Evolutionary conservation across 2,113 vertebrate genomes (phyloP).

Genomic region (Siniperca chuatsi): DNA sequence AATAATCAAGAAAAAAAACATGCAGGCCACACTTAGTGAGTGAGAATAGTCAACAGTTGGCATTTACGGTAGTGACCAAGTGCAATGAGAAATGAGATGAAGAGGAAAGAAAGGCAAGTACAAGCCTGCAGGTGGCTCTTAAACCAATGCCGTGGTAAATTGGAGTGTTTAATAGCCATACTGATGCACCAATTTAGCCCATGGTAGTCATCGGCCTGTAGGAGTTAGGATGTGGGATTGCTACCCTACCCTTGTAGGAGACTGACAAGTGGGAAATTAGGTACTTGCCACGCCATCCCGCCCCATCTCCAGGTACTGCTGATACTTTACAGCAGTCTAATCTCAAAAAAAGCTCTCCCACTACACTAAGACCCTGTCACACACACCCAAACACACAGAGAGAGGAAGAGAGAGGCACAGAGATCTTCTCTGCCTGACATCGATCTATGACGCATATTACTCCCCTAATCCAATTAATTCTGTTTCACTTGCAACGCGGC

Average conservation of each 20-base stretch:
- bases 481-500: slow-evolving; percentile 58
- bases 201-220: slow-evolving; percentile 24
- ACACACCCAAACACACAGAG: slow-evolving; percentile 12
- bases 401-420: slow-evolving; percentile 14
- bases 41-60: slow-evolving; percentile 20
- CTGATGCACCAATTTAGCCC: not conserved
- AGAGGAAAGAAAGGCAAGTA: not conserved
- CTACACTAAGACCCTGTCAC: slow-evolving; percentile 62
- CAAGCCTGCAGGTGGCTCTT: slow-evolving; percentile 16
- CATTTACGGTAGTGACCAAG: slow-evolving; percentile 7
- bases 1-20: slow-evolving; percentile 16
- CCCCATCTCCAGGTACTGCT: slow-evolving; percentile 39
- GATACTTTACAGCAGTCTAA: slow-evolving; percentile 57
- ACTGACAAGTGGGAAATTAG: slow-evolving; percentile 64
- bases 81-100: slow-evolving; percentile 12
- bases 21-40: not conserved
- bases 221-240: slow-evolving; percentile 38
- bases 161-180: slow-evolving; percentile 16
- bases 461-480: slow-evolving; percentile 80
- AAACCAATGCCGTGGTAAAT: slow-evolving; percentile 26
- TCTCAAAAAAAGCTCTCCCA: slow-evolving; percentile 58
- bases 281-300: slow-evolving; percentile 32
- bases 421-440: slow-evolving; percentile 75
- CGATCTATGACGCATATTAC: slow-evolving; percentile 80
- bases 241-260: slow-evolving; percentile 40